Evolutionary conservation across 2,113 vertebrate genomes (phyloP).

Genomic region (Microtus oregoni): DNA sequence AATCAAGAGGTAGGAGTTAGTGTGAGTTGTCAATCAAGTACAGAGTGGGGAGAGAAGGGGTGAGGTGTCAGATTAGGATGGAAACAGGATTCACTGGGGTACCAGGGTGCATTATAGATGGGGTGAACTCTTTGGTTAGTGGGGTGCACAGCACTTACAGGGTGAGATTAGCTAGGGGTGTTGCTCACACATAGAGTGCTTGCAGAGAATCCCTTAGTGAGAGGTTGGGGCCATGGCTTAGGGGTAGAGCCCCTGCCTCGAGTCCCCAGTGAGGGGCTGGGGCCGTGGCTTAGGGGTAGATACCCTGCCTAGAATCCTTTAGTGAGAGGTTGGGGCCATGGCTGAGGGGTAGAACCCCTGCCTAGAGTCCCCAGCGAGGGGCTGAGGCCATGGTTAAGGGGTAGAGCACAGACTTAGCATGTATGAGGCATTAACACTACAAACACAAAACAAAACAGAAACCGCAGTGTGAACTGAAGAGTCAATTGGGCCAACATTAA

Average conservation of each 20-base stretch:
- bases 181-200: background rate
- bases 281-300: background rate
- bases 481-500: background rate
- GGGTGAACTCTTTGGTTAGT: too few species aligned
- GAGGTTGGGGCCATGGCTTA: background rate
- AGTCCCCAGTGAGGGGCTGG: too few species aligned
- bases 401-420: background rate
- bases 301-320: background rate
- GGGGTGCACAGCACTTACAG: background rate
- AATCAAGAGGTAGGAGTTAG: background rate
- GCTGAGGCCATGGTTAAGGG: background rate
- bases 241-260: background rate
- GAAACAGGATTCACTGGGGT: background rate
- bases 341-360: background rate
- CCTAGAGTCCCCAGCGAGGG: background rate
- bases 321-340: background rate
- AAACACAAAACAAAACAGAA: background rate
- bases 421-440: background rate
- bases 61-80: background rate
- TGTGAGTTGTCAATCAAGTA: background rate
- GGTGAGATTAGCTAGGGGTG: background rate
- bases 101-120: background rate
- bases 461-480: background rate
- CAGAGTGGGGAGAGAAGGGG: background rate
- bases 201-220: background rate